These are phyloP conservation scores for Smutsia temminckii DNA, from an alignment of 2,797 vertebrate species.

Conservation along the genomic window DNA sequence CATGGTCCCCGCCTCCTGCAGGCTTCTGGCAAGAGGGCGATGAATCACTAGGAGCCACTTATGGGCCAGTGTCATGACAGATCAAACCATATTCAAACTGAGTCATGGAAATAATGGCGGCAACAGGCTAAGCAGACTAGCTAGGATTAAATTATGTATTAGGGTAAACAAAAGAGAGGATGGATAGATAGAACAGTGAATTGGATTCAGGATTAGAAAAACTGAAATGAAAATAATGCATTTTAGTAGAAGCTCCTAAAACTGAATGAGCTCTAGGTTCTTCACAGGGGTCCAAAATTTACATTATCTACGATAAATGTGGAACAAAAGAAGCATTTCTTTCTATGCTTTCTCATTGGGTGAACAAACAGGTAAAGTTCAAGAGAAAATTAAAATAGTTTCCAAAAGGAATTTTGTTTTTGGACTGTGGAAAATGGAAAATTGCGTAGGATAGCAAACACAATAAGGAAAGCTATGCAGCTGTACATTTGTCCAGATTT, in stretches of 20 bases:
- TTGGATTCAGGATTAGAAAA: conserved; percentile 30
- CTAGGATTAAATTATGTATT: conserved; percentile 23
- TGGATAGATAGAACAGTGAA: not conserved
- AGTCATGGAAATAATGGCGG: conserved; percentile 18
- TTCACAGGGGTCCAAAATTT: not conserved
- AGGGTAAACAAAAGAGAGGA: not conserved
- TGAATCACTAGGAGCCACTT: not conserved
- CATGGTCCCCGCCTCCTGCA: not conserved
- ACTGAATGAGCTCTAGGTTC: not conserved
- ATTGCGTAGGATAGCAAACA: not conserved
- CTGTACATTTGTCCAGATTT: not conserved
- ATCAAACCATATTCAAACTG: conserved; percentile 24
- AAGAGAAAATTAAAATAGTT: conserved; percentile 4
- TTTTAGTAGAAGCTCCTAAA: conserved; percentile 10
- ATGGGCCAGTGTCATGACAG: not conserved
- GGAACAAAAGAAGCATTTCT: not conserved
- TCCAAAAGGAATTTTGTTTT: not conserved
- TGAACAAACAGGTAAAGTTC: not conserved
- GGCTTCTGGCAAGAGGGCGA: not conserved
- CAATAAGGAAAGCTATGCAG: not conserved
- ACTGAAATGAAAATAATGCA: not conserved
- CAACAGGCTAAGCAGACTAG: not conserved
- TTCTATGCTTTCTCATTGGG: not conserved
- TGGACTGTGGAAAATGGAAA: not conserved
- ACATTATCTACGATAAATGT: not conserved